Evolutionary conservation across 1,140 invertebrate species (phyloP).

Genomic region (Formica exsecta): DNA sequence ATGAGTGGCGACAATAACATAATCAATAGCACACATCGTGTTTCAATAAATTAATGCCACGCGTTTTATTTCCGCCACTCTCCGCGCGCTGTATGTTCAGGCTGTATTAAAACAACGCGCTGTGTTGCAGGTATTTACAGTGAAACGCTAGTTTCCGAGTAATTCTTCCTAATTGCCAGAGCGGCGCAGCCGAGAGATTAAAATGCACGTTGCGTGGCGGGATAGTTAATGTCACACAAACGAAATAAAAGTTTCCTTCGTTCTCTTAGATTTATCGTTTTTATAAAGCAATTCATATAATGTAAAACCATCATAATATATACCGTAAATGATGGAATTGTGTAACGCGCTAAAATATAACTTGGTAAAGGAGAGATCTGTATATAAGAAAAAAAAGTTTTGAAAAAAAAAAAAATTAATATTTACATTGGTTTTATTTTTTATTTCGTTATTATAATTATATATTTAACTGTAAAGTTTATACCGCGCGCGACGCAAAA

Average conservation of each 20-base stretch:
- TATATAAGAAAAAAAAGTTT: neutral
- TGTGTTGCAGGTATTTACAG: slow-evolving; percentile 48
- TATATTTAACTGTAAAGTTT: slow-evolving; percentile 31
- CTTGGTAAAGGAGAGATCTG: neutral
- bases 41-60: slow-evolving; percentile 51
- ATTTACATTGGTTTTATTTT: slow-evolving; percentile 19
- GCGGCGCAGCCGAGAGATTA: slow-evolving; percentile 26
- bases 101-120: slow-evolving; percentile 38
- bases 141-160: slow-evolving; percentile 25
- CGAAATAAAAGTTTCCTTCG: slow-evolving; percentile 31
- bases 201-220: slow-evolving; percentile 38
- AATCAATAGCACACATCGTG: slow-evolving; percentile 36
- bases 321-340: neutral
- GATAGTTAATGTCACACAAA: slow-evolving; percentile 47
- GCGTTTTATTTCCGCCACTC: slow-evolving; percentile 37
- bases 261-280: slow-evolving; percentile 3
- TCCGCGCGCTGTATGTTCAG: neutral
- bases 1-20: slow-evolving; percentile 37
- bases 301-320: neutral
- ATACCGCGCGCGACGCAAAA: neutral
- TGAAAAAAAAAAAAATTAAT: neutral
- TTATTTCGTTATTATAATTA: neutral
- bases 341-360: neutral
- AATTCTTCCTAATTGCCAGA: slow-evolving; percentile 58
- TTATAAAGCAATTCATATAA: slow-evolving; percentile 12